Conservation (phyloP, 2,797 vertebrate genomes). For the Chloroceryle inda region DNA sequence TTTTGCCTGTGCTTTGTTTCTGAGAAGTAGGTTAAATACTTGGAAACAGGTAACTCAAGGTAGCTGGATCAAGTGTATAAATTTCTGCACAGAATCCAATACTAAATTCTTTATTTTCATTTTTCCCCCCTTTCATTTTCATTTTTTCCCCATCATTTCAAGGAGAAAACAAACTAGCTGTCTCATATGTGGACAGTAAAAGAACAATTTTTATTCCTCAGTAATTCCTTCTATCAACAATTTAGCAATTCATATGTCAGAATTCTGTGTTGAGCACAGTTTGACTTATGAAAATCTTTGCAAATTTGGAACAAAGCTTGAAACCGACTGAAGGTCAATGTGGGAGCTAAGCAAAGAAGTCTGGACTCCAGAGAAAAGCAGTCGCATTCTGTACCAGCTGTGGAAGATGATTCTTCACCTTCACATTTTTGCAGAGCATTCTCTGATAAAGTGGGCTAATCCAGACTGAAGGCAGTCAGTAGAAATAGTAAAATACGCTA, state of each 20-base stretch:
- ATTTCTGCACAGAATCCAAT: neutral
- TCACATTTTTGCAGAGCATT: neutral
- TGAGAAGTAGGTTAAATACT: slow-evolving; percentile 33
- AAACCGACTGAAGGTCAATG: neutral
- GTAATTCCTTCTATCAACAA: neutral
- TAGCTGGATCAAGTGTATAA: neutral
- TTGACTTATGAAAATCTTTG: neutral
- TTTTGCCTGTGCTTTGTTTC: slow-evolving; percentile 27
- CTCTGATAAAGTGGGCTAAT: neutral
- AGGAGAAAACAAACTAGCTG: neutral
- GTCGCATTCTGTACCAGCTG: neutral
- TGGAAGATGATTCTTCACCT: neutral
- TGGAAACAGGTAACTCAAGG: slow-evolving; percentile 38
- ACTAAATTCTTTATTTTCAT: neutral
- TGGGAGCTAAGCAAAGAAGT: neutral
- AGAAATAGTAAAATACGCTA: neutral
- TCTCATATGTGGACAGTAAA: neutral
- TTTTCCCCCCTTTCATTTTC: neutral
- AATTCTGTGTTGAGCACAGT: neutral
- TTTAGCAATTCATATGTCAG: neutral
- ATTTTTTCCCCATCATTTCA: neutral
- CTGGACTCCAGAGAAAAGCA: accelerated
- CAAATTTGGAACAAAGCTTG: neutral
- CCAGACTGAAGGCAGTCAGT: neutral
- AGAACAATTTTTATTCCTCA: neutral